These are phyloP conservation scores for Mixornis gularis DNA, from an alignment of 2,113 vertebrate genomes.

Conservation along the genomic window DNA sequence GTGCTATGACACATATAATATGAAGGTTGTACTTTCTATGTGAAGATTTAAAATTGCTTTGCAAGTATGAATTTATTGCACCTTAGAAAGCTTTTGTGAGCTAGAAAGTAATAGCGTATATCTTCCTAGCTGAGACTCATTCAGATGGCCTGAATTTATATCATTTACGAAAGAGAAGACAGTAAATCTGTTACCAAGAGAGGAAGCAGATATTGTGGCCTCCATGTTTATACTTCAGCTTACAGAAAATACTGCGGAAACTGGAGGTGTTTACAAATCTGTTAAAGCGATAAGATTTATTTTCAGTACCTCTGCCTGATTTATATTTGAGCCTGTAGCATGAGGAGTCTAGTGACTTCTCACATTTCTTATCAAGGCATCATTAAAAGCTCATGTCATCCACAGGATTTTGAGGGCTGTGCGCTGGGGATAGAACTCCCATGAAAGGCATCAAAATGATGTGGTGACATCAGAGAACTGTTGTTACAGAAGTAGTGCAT, in stretches of 20 bases:
- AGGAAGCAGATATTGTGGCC: neutral
- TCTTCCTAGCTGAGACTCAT: neutral
- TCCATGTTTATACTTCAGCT: neutral
- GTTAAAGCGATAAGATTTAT: neutral
- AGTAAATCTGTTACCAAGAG: neutral
- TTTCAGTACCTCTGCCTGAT: neutral
- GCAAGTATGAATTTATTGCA: neutral
- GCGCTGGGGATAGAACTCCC: neutral
- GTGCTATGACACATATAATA: neutral
- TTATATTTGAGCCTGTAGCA: neutral
- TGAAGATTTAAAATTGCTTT: constrained; percentile 15
- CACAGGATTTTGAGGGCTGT: neutral
- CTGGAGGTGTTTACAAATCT: neutral
- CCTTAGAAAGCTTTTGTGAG: constrained; percentile 10
- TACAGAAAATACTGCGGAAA: neutral
- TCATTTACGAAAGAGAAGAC: neutral
- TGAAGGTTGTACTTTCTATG: neutral
- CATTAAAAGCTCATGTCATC: neutral
- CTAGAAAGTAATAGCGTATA: neutral
- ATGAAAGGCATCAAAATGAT: neutral
- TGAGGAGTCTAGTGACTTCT: neutral
- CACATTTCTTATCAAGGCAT: neutral
- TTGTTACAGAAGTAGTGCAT: neutral
- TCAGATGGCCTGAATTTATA: neutral
- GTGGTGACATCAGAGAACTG: neutral